phyloP scores from a whole-genome alignment of 2,797 vertebrate species.

The Gymnothorax reevesii region DNA sequence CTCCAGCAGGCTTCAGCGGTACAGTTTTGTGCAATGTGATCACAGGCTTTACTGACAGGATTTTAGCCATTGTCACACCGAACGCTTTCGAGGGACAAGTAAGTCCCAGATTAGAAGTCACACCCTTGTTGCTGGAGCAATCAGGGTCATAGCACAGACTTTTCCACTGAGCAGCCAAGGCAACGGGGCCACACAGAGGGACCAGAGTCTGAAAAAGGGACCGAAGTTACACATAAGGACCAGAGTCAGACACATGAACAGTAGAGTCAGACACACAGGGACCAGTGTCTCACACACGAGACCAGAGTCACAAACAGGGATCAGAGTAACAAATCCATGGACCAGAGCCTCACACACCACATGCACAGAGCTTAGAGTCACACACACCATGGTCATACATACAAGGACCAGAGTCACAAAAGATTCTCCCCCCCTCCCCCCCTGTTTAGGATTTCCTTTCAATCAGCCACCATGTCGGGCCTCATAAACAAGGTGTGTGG shows the following conservation, averaged over 20 bases:
- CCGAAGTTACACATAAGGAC: neutral
- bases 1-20: neutral
- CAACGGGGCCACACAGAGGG: neutral
- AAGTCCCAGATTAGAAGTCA: constrained; percentile 6
- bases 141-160: neutral
- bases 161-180: neutral
- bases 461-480: no score
- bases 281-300: neutral
- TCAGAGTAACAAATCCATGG: no score
- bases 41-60: neutral
- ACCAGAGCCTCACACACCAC: no score
- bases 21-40: neutral
- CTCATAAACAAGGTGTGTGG: no score
- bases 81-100: neutral
- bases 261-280: neutral
- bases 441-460: neutral
- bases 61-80: neutral
- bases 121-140: neutral
- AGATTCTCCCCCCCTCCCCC: neutral
- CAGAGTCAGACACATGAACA: no score
- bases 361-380: no score
- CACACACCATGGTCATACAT: no score
- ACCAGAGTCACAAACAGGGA: no score
- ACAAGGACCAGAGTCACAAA: neutral
- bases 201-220: neutral